Conservation (phyloP, 2,113 vertebrate species). For the Rutilus rutilus region DNA sequence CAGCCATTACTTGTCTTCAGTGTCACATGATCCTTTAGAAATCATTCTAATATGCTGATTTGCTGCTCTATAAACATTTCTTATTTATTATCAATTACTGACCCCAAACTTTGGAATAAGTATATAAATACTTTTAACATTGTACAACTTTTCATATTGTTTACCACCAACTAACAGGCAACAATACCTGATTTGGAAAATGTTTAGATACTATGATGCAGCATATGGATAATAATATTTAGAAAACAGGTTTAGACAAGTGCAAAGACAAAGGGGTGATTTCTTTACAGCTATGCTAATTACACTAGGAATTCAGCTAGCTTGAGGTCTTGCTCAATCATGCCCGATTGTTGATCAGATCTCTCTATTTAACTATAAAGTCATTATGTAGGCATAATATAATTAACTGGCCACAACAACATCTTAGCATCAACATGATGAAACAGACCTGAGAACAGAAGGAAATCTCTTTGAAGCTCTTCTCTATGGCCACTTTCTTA, state of each 20-base stretch:
- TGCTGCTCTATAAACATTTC: background rate
- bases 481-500: slow-evolving; percentile 95
- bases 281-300: background rate
- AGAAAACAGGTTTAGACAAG: background rate
- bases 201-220: background rate
- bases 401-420: background rate
- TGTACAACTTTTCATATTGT: background rate
- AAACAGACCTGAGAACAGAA: slow-evolving; percentile 97
- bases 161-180: background rate
- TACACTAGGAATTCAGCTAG: background rate
- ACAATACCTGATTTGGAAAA: background rate
- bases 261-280: background rate
- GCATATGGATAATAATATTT: background rate
- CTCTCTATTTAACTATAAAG: background rate
- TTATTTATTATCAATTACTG: background rate
- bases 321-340: background rate
- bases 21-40: background rate
- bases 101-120: background rate
- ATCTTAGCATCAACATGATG: background rate
- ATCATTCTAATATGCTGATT: background rate
- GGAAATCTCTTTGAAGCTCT: slow-evolving; percentile 98
- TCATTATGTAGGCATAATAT: background rate
- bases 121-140: background rate
- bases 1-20: background rate
- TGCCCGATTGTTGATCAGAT: background rate